Evolutionary conservation across 1,140 invertebrate genomes (phyloP).

Genomic region (Onthophagus taurus): DNA sequence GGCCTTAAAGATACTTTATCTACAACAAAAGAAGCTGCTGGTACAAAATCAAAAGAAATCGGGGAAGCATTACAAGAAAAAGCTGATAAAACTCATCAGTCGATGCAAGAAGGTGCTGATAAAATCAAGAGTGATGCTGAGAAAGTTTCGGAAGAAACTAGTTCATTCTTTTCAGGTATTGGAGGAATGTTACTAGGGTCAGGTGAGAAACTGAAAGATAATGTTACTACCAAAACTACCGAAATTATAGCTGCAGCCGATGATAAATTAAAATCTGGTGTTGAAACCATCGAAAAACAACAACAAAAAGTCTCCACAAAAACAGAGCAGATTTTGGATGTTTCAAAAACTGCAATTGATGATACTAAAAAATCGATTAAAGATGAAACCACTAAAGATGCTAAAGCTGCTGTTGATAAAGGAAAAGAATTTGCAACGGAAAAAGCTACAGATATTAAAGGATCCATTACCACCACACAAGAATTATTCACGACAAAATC

Average conservation of each 20-base stretch:
- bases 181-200: neutral
- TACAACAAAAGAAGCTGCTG: neutral
- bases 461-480: constrained; percentile 2
- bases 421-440: neutral
- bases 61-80: neutral
- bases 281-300: neutral
- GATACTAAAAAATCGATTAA: neutral
- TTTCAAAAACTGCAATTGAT: neutral
- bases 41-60: neutral
- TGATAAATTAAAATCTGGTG: neutral
- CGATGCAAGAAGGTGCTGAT: neutral
- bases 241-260: neutral
- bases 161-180: constrained; percentile 3
- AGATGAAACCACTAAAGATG: neutral
- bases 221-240: neutral
- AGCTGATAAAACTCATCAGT: constrained; percentile 1
- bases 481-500: too few species aligned
- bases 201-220: neutral
- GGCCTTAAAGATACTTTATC: too few species aligned
- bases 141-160: constrained; percentile 2
- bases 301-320: neutral
- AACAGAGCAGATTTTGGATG: neutral
- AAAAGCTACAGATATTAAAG: constrained; percentile 4
- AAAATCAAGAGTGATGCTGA: constrained; percentile 4
- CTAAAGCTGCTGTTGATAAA: neutral